Base-by-base conservation (phyloP, 1,140 invertebrate species). In the Idris sp. region DNA sequence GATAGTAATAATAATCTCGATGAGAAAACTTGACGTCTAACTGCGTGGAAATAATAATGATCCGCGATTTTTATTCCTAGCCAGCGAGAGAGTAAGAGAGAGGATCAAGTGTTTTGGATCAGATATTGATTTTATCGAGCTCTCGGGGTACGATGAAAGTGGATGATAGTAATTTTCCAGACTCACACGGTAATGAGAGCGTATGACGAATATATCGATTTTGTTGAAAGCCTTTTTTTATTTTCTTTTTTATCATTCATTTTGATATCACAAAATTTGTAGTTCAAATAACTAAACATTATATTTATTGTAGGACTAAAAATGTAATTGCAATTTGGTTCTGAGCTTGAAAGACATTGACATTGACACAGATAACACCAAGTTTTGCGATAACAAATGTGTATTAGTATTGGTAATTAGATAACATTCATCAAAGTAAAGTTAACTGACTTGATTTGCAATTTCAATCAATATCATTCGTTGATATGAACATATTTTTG, bases 171-270 rank as follows among this genome's bases (percentile, higher is more conserved):
- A 46, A 61, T 61, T 33, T 38, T 33, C 31, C 40, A n/a, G 15
- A 5, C 8, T 44, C 15, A 14, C 43, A 13, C 41, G 8, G 18
- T 68, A 68, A 68, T 49, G 35, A 58, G 51, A 58, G 6, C 51
- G 44, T 49, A 35, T 49, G 64, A 58, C 43, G 43, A 56, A 49
- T n/a, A n/a, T n/a, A n/a, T 58, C 53, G 64, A 68, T 67, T 64
- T 36, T 31, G 28, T 31, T 28, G 36, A n/a, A n/a, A n/a, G n/a
- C n/a, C n/a, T n/a, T n/a, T n/a, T n/a, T n/a, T n/a, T n/a, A n/a
- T n/a, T n/a, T n/a, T n/a, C n/a, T n/a, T n/a, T n/a, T n/a, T n/a
- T n/a, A n/a, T n/a, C n/a, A n/a, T n/a, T n/a, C n/a, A n/a, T n/a
- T n/a, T n/a, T n/a, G n/a, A n/a, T n/a, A n/a, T n/a, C 4, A n/a